These are phyloP conservation scores for Chrysina gloriosa DNA, from an alignment of 2,888 invertebrate genomes.

Conservation along the genomic window DNA sequence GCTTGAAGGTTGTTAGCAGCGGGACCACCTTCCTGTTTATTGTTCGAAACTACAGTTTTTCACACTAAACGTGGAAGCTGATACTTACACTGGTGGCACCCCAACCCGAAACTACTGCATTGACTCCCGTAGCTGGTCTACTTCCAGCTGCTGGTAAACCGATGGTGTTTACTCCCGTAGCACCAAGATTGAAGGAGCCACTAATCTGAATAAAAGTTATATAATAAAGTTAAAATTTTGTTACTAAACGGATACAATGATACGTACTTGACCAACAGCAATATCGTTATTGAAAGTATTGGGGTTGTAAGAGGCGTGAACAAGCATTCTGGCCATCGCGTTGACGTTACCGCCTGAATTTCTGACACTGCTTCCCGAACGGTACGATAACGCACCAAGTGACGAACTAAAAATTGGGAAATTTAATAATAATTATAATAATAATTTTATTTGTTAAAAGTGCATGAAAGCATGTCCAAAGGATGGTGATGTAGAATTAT, in stretches of 20 bases:
- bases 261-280: slow-evolving; percentile 56
- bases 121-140: slow-evolving; percentile 41
- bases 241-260: no score
- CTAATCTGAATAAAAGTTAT: slow-evolving; percentile 25
- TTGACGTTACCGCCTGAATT: slow-evolving; percentile 48
- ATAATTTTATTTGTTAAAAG: no score
- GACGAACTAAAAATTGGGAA: slow-evolving; percentile 25
- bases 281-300: slow-evolving; percentile 56
- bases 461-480: no score
- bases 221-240: not conserved
- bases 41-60: not conserved
- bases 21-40: slow-evolving; percentile 34
- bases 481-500: no score
- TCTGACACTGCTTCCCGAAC: slow-evolving; percentile 52
- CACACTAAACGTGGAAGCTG: not conserved
- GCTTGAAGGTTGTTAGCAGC: slow-evolving; percentile 39
- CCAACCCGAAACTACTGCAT: slow-evolving; percentile 48
- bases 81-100: slow-evolving; percentile 40
- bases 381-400: slow-evolving; percentile 47
- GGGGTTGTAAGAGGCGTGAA: slow-evolving; percentile 53
- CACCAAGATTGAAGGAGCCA: slow-evolving; percentile 40
- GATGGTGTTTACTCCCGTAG: slow-evolving; percentile 29
- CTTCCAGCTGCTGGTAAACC: slow-evolving; percentile 39
- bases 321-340: slow-evolving; percentile 45
- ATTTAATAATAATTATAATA: not conserved